These are phyloP conservation scores for Pedetes capensis DNA, from an alignment of 2,113 vertebrate species.

Conservation along the genomic window DNA sequence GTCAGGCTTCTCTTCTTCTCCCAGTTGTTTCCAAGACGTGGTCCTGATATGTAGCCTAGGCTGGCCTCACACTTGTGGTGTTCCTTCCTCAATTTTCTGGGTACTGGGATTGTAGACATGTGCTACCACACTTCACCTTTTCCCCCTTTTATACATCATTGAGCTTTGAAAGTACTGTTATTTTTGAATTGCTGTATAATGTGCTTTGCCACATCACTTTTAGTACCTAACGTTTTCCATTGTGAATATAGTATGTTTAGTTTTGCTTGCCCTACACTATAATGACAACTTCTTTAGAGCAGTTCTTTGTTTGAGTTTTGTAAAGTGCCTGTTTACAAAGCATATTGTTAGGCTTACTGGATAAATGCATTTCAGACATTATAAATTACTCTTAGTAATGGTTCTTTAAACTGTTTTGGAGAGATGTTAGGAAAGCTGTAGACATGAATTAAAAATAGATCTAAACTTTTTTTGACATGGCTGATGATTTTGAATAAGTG, in stretches of 20 bases:
- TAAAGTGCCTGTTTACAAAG: not conserved
- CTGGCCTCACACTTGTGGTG: not conserved
- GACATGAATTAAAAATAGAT: slow-evolving; percentile 35
- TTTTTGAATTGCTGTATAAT: not conserved
- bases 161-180: slow-evolving; percentile 14
- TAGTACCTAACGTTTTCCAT: not conserved
- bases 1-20: not conserved
- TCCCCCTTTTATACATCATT: not conserved
- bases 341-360: not conserved
- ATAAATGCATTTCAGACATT: slow-evolving; percentile 24
- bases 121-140: not conserved
- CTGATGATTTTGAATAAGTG: slow-evolving; percentile 16
- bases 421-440: slow-evolving; percentile 8
- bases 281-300: not conserved
- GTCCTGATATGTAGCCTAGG: not conserved
- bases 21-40: not conserved
- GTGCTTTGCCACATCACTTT: not conserved
- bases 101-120: not conserved
- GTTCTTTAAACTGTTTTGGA: slow-evolving; percentile 29
- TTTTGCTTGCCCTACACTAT: not conserved
- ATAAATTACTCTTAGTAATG: slow-evolving; percentile 10
- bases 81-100: not conserved
- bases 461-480: not conserved
- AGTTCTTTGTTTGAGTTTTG: not conserved
- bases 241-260: not conserved